Conservation (phyloP, 2,888 invertebrate genomes). For the Philhelius pedissequus region DNA sequence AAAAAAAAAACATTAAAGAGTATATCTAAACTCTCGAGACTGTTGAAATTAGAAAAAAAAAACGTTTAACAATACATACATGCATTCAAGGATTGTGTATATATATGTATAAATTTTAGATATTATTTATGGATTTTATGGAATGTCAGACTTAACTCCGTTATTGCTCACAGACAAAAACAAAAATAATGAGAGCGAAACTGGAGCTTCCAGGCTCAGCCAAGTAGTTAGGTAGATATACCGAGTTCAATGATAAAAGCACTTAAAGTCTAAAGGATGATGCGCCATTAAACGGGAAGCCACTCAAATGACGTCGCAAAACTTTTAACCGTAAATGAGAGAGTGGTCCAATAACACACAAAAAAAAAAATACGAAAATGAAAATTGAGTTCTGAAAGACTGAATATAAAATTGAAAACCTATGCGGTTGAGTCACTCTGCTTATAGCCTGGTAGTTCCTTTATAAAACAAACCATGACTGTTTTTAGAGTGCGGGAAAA, state of each 20-base stretch:
- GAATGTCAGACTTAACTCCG: neutral
- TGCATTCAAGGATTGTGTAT: neutral
- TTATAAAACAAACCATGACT: neutral
- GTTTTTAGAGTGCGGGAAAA: neutral
- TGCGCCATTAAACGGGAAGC: neutral
- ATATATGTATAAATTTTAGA: neutral
- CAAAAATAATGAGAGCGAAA: constrained; percentile 12
- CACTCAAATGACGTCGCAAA: constrained; percentile 29
- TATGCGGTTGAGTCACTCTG: constrained; percentile 19
- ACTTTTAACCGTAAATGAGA: constrained; percentile 7
- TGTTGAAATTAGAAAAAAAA: constrained; percentile 33
- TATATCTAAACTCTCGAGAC: constrained; percentile 24
- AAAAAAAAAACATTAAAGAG: neutral
- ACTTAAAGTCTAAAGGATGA: constrained; percentile 28
- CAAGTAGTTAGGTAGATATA: too few relatives aligned
- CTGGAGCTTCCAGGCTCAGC: constrained; percentile 7
- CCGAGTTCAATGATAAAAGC: constrained; percentile 35
- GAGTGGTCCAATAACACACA: neutral
- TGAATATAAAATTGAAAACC: constrained; percentile 22
- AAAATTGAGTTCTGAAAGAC: neutral
- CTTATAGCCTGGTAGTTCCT: neutral
- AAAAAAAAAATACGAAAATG: neutral
- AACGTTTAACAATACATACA: neutral
- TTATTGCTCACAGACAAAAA: neutral
- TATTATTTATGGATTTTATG: constrained; percentile 41